A percentile compares a stretch with the other conserved stretches of the same genome.
Conservation (phyloP, 2,797 vertebrate species). For the Lepilemur ruficaudatus region DNA sequence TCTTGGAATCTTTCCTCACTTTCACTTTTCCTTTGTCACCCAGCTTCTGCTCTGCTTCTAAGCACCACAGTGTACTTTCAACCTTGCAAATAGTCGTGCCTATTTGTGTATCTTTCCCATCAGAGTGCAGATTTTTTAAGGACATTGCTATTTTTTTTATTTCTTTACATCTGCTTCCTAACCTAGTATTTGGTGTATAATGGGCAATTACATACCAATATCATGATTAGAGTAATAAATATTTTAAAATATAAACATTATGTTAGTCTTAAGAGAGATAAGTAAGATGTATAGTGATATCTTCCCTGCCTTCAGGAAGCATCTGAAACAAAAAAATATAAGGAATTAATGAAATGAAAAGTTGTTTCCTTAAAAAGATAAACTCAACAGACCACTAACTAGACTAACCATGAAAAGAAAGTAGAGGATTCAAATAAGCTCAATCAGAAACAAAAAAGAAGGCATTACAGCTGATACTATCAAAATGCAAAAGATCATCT, state of each 20-base stretch:
- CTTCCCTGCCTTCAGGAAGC: background rate
- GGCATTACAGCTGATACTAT: too few species aligned
- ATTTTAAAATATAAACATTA: background rate
- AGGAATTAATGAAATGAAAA: too few species aligned
- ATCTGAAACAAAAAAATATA: too few species aligned
- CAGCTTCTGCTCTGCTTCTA: background rate
- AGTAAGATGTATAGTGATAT: background rate
- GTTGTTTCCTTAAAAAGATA: too few species aligned
- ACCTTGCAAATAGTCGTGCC: background rate
- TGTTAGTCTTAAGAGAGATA: background rate
- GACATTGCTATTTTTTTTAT: background rate
- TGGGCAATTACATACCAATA: background rate
- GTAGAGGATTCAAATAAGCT: too few species aligned
- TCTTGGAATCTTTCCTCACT: background rate
- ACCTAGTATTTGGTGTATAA: background rate
- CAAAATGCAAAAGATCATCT: too few species aligned
- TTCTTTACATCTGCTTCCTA: background rate
- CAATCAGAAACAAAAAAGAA: too few species aligned
- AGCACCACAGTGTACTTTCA: background rate
- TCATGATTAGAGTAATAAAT: background rate
- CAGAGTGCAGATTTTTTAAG: background rate
- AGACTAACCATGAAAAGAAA: too few species aligned
- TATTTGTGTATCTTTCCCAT: background rate
- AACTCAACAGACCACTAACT: too few species aligned
- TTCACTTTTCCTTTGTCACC: too few species aligned